phyloP scores from a whole-genome alignment of 2,797 vertebrate species.

The Takifugu rubripes region DNA sequence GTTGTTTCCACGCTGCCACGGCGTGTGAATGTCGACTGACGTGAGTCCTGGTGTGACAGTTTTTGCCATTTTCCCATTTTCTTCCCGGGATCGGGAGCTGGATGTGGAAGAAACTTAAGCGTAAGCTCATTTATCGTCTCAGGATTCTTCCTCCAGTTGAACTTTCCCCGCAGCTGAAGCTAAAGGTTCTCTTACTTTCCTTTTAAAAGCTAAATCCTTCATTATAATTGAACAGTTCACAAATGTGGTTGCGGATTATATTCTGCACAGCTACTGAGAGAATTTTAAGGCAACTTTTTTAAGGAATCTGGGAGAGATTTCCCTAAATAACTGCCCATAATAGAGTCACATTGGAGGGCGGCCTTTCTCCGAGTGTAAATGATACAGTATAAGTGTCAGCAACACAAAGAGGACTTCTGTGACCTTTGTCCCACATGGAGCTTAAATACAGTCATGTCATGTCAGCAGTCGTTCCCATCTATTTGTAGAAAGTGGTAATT shows the following conservation, averaged over 20 bases:
- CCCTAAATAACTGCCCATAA: too few relatives aligned
- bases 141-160: background rate
- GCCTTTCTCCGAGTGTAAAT: too few relatives aligned
- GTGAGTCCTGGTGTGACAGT: constrained; percentile 24
- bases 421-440: constrained; percentile 35
- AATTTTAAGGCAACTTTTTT: constrained; percentile 12
- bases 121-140: constrained; percentile 9
- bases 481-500: constrained; percentile 70
- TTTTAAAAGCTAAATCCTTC: background rate
- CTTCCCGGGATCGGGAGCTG: background rate
- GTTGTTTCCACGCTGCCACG: constrained; percentile 11
- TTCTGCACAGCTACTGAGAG: constrained; percentile 14
- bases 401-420: constrained; percentile 6
- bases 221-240: constrained; percentile 5
- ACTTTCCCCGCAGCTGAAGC: background rate
- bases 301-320: background rate
- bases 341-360: too few relatives aligned
- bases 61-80: constrained; percentile 4
- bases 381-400: constrained; percentile 1
- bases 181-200: background rate
- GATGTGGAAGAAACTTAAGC: background rate
- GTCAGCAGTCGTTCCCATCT: constrained; percentile 34
- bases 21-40: constrained; percentile 22
- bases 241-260: constrained; percentile 17
- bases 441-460: constrained; percentile 39